These are phyloP conservation scores for Proisotoma minuta DNA, from an alignment of 2,888 invertebrate genomes.

Conservation along the genomic window DNA sequence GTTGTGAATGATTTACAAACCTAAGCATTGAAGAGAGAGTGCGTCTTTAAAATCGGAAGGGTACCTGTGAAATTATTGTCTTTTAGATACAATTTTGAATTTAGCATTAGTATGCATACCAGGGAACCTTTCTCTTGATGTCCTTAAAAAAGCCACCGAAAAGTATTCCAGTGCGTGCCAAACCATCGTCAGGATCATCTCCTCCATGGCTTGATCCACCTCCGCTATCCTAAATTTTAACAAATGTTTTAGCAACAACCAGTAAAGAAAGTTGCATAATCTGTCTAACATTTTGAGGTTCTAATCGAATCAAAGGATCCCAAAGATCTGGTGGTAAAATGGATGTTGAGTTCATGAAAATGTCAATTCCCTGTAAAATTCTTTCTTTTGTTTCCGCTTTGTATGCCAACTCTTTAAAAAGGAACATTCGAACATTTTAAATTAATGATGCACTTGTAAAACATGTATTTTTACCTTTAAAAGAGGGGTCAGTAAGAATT, in stretches of 20 bases:
- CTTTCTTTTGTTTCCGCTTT: constrained; percentile 45
- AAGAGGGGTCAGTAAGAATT: constrained; percentile 49
- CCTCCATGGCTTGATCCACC: constrained; percentile 2
- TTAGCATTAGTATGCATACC: constrained; percentile 45
- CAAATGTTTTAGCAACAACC: no score
- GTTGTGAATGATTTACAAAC: constrained; percentile 20
- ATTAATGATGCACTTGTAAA: no score
- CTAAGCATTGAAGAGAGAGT: constrained; percentile 53
- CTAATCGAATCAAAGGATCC: constrained; percentile 31
- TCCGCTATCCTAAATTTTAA: no score
- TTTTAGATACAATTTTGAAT: not conserved
- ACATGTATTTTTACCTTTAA: no score
- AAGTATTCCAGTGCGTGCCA: constrained; percentile 49
- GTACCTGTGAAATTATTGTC: constrained; percentile 30
- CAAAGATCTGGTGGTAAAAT: constrained; percentile 42
- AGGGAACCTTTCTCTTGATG: constrained; percentile 54
- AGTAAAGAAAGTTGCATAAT: no score
- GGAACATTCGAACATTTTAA: no score
- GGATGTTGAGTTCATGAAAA: constrained; percentile 45
- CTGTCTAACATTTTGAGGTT: constrained; percentile 17
- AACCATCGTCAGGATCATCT: constrained; percentile 21
- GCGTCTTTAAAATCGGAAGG: constrained; percentile 53
- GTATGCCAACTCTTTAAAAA: constrained; percentile 42
- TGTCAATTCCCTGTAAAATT: constrained; percentile 44
- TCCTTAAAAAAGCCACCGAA: constrained; percentile 56